These are phyloP conservation scores for Sternotherus odoratus DNA, from an alignment of 2,797 vertebrate species.

Conservation along the genomic window DNA sequence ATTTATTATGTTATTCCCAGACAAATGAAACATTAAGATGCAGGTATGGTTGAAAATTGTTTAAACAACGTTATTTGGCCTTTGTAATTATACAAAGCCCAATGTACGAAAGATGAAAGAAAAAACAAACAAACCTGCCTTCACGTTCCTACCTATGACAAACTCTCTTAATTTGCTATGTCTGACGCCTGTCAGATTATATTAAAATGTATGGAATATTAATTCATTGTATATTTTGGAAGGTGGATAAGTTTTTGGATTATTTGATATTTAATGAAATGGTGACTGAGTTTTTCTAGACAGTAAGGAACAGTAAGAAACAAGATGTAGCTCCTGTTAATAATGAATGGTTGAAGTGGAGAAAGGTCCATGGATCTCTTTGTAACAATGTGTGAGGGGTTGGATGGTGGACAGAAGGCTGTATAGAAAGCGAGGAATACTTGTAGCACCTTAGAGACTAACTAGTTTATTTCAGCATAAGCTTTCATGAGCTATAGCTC, in stretches of 20 bases:
- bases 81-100: no score
- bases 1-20: background rate
- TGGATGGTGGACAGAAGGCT: background rate
- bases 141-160: background rate
- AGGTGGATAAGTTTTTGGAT: background rate
- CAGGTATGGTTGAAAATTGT: background rate
- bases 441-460: no score
- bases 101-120: no score
- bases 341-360: conserved; percentile 1
- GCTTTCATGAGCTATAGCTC: no score
- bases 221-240: background rate
- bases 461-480: no score
- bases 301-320: background rate
- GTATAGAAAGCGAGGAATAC: no score
- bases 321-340: background rate
- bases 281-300: background rate
- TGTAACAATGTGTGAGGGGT: background rate
- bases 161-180: background rate
- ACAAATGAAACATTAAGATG: fast-evolving
- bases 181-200: background rate
- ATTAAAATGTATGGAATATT: background rate
- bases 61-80: no score
- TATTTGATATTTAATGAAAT: background rate
- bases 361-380: background rate
- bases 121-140: fast-evolving